phyloP scores from a whole-genome alignment of 2,888 invertebrate species.

The Trachelus stipa region DNA sequence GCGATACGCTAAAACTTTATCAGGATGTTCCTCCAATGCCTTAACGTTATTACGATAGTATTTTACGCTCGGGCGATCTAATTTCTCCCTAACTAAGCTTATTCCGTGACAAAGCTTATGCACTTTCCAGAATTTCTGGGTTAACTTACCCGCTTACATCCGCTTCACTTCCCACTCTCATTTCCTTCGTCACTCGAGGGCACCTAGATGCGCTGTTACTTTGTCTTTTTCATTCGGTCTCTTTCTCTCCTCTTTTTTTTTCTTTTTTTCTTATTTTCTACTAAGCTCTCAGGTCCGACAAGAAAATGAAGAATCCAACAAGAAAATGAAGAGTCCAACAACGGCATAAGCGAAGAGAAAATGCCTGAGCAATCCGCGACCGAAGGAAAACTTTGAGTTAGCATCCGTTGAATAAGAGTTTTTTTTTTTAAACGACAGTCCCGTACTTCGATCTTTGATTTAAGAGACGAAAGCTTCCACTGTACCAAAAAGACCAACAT shows the following conservation, averaged over 20 bases:
- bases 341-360: neutral
- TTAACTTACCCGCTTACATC: conserved; percentile 30
- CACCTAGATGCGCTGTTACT: neutral
- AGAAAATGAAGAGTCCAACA: neutral
- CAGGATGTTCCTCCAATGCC: neutral
- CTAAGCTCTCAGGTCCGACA: neutral
- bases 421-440: neutral
- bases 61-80: conserved; percentile 49
- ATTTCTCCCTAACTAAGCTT: conserved; percentile 53
- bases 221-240: neutral
- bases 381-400: neutral
- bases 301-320: neutral
- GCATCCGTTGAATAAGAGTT: neutral
- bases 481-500: neutral
- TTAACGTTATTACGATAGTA: conserved; percentile 50
- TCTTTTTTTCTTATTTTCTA: neutral
- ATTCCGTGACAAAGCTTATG: conserved; percentile 54
- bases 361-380: neutral
- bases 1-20: neutral
- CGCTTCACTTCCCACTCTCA: conserved; percentile 8
- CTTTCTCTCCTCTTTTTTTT: no score
- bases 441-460: neutral
- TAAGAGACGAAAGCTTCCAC: neutral
- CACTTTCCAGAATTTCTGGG: conserved; percentile 49
- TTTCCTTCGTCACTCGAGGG: neutral